Evolutionary conservation across 2,888 invertebrate genomes (phyloP).

Genomic region (Matsumyia berberina): DNA sequence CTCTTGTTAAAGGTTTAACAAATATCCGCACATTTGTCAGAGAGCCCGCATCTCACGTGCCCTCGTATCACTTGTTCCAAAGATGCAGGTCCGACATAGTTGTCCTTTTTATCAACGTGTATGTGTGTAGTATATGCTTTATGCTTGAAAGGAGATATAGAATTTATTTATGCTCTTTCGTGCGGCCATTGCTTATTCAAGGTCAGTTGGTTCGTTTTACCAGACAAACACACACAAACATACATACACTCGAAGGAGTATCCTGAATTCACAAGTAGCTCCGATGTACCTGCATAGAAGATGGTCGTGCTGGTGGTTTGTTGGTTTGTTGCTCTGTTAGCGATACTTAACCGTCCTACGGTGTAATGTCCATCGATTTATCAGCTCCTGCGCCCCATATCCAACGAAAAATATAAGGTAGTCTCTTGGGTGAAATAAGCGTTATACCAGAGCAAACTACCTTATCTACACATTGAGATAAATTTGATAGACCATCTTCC

Average conservation of each 20-base stretch:
- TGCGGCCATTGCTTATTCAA: slow-evolving; percentile 70
- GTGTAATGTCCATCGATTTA: slow-evolving; percentile 72
- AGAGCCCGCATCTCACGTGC: slow-evolving; percentile 54
- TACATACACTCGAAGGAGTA: slow-evolving; percentile 13
- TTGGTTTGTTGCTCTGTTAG: slow-evolving; percentile 70
- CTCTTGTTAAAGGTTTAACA: slow-evolving; percentile 60
- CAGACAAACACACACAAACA: slow-evolving; percentile 33
- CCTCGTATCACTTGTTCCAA: slow-evolving; percentile 15
- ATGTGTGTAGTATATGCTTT: slow-evolving; percentile 16
- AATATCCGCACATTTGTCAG: slow-evolving; percentile 59
- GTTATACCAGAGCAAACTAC: slow-evolving; percentile 47
- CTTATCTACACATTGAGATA: slow-evolving; percentile 67
- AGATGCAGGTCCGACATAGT: slow-evolving; percentile 33
- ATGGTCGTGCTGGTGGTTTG: slow-evolving; percentile 51
- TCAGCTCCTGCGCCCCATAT: slow-evolving; percentile 49
- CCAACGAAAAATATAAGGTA: slow-evolving; percentile 25
- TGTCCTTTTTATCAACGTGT: not conserved
- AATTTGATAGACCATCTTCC: slow-evolving; percentile 69
- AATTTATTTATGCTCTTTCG: slow-evolving; percentile 66
- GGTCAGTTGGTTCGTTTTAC: slow-evolving; percentile 67
- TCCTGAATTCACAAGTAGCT: slow-evolving; percentile 55
- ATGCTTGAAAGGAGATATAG: slow-evolving; percentile 52
- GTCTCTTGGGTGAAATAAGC: slow-evolving; percentile 68
- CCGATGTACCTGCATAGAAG: slow-evolving; percentile 33
- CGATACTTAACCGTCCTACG: slow-evolving; percentile 63